Evolutionary conservation across 2,888 invertebrate genomes (phyloP).

Genomic region (Phalangium opilio): DNA sequence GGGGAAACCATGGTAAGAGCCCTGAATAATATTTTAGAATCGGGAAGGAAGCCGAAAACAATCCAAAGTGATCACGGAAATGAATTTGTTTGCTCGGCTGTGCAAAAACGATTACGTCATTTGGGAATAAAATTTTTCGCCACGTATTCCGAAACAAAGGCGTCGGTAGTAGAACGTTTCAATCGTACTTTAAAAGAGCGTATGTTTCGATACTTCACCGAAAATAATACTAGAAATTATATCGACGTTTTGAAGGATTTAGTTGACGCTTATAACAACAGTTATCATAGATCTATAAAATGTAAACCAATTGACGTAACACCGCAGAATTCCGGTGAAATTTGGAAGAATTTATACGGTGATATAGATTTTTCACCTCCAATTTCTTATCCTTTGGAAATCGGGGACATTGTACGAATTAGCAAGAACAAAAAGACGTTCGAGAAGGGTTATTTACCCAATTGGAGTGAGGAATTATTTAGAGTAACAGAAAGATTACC

Average conservation of each 20-base stretch:
- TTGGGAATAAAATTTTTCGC: slow-evolving; percentile 21
- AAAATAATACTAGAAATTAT: slow-evolving; percentile 6
- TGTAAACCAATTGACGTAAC: slow-evolving; percentile 6
- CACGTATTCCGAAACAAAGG: slow-evolving; percentile 24
- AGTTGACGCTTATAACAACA: slow-evolving; percentile 10
- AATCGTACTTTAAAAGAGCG: slow-evolving; percentile 26
- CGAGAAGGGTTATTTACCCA: slow-evolving; percentile 11
- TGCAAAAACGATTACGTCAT: slow-evolving; percentile 13
- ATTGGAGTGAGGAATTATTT: slow-evolving; percentile 10
- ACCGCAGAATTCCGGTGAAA: slow-evolving; percentile 1
- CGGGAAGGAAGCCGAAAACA: slow-evolving; percentile 12
- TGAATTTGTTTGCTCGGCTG: slow-evolving; percentile 19
- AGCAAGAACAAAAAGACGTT: slow-evolving; percentile 4
- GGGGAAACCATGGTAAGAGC: slow-evolving; percentile 12
- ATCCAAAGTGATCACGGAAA: slow-evolving; percentile 20
- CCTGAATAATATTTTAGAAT: slow-evolving; percentile 14
- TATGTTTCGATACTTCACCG: slow-evolving; percentile 11
- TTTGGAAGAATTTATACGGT: slow-evolving; percentile 8
- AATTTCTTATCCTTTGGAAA: slow-evolving; percentile 2
- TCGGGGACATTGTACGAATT: slow-evolving; percentile 7
- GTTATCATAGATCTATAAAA: slow-evolving; percentile 5
- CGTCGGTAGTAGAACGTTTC: slow-evolving; percentile 25
- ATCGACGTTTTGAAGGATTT: slow-evolving; percentile 8
- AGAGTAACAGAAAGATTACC: background rate
- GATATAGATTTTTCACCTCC: background rate